These are phyloP conservation scores for Mycetomoellerius zeteki DNA, from an alignment of 1,140 invertebrate species.

Conservation along the genomic window DNA sequence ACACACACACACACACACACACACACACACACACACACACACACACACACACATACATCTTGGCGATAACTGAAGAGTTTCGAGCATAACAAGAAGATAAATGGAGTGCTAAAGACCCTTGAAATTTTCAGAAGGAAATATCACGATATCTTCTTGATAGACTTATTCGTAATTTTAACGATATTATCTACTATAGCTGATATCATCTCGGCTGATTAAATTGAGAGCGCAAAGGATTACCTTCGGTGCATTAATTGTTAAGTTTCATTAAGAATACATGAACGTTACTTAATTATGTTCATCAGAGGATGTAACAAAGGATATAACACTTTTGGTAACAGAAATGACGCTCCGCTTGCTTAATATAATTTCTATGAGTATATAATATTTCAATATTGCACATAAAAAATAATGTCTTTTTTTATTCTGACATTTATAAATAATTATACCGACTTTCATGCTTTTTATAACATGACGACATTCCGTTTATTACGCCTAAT, in stretches of 20 bases:
- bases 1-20: too few relatives aligned
- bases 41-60: not conserved
- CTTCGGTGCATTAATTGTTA: not conserved
- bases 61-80: not conserved
- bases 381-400: not conserved
- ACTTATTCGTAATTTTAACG: slow-evolving; percentile 8
- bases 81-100: slow-evolving; percentile 4
- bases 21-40: too few relatives aligned
- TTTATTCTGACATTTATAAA: not conserved
- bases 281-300: not conserved
- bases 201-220: slow-evolving; percentile 18
- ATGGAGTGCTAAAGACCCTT: not conserved
- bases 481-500: not conserved
- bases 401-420: not conserved
- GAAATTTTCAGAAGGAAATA: slow-evolving; percentile 30
- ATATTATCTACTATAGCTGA: not conserved
- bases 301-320: not conserved
- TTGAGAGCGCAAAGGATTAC: not conserved
- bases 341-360: not conserved
- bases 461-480: not conserved
- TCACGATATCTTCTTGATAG: slow-evolving; percentile 9
- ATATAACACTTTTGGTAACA: not conserved
- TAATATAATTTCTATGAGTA: not conserved
- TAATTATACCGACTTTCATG: not conserved
- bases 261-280: not conserved